Percentiles rank a stretch among this genome's conserved stretches.
These are phyloP conservation scores for Macaria liturata DNA, from an alignment of 2,888 invertebrate species.

Conservation along the genomic window DNA sequence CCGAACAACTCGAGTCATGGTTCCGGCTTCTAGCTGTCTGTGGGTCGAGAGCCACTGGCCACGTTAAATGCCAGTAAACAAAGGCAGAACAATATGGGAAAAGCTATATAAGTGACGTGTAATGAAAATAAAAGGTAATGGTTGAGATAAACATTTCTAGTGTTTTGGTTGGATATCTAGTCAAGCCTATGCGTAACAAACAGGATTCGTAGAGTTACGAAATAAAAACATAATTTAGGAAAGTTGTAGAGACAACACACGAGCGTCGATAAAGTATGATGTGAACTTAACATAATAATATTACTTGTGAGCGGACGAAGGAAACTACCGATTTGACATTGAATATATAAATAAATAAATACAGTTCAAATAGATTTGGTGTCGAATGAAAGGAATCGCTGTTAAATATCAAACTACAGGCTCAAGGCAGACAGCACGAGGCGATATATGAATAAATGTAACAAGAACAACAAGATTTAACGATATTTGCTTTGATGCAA, in stretches of 20 bases:
- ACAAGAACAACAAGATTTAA: conserved; percentile 47
- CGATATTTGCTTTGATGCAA: conserved; percentile 53
- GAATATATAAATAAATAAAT: conserved; percentile 26
- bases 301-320: conserved; percentile 19
- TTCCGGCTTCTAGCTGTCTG: conserved; percentile 41
- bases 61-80: conserved; percentile 5
- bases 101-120: not conserved
- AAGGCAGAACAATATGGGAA: not conserved
- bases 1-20: conserved; percentile 40
- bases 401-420: conserved; percentile 37
- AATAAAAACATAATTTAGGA: conserved; percentile 23
- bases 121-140: too few relatives aligned
- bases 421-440: conserved; percentile 46
- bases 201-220: conserved; percentile 29
- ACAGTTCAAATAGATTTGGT: conserved; percentile 29
- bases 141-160: too few relatives aligned
- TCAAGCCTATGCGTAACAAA: conserved; percentile 16
- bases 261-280: conserved; percentile 24
- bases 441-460: conserved; percentile 46
- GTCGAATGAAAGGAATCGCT: conserved; percentile 43
- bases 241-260: conserved; percentile 24
- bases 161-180: too few relatives aligned
- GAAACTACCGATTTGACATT: conserved; percentile 35
- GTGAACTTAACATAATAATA: conserved; percentile 22
- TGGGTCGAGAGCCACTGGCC: conserved; percentile 22